These are phyloP conservation scores for Podiceps cristatus DNA, from an alignment of 2,113 vertebrate genomes.

Conservation along the genomic window DNA sequence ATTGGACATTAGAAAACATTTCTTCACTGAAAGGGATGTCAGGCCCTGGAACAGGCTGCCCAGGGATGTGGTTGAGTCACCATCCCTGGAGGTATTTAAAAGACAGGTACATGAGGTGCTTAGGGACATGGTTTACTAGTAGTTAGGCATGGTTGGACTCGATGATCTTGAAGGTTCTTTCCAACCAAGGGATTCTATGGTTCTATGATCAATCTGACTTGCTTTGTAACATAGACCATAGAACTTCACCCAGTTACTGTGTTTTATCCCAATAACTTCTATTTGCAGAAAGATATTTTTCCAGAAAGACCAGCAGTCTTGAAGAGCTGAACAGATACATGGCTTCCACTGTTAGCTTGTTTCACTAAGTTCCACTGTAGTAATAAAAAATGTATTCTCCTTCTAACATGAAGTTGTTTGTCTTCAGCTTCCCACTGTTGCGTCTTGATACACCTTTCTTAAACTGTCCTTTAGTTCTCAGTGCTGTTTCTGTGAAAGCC, in stretches of 20 bases:
- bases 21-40: too few relatives aligned
- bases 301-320: not conserved
- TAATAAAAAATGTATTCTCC: not conserved
- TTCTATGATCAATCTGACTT: not conserved
- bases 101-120: too few relatives aligned
- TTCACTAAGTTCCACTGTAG: not conserved
- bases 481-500: not conserved
- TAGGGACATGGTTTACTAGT: too few relatives aligned
- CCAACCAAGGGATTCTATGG: too few relatives aligned
- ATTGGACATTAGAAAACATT: too few relatives aligned
- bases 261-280: not conserved
- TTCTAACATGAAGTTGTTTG: not conserved
- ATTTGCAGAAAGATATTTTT: not conserved
- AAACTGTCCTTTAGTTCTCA: not conserved
- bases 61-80: too few relatives aligned
- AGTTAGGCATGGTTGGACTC: too few relatives aligned
- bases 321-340: not conserved
- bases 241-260: not conserved
- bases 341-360: not conserved
- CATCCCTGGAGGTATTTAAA: too few relatives aligned
- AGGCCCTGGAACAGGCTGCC: too few relatives aligned
- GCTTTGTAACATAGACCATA: not conserved
- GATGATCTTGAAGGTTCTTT: too few relatives aligned
- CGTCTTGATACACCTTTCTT: not conserved
- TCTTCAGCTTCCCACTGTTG: not conserved